Base-by-base conservation (phyloP, 2,113 vertebrate species). In the Prinia subflava region DNA sequence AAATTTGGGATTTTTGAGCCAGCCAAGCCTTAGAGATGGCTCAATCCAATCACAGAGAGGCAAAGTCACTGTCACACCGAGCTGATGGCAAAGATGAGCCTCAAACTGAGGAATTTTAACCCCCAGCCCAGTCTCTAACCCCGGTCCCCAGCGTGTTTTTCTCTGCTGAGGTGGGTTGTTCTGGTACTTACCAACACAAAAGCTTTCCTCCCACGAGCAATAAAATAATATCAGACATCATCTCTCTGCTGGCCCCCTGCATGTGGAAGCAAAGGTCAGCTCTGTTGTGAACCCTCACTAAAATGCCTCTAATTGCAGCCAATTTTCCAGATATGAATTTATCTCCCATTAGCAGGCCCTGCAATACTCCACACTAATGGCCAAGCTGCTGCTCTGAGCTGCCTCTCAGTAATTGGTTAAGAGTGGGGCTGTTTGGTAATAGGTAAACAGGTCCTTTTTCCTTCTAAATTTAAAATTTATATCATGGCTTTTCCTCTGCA, bases 301-400 rank as follows among this genome's bases (percentile, higher is more conserved):
- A 90, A 94, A 90, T 75, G 8, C 24, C 71, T 94, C 70, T 93
- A 82, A 68, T 91, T 89, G 89, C 71, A 63, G 74, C 80, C 68
- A 65, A 85, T 96, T 97, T 96, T 47, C 52, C 24, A 21, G 67
- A 37, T 24, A 13, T 65, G 53, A 56, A 62, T 90, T 96, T 90
- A 77, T 91, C 76, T 92, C 68, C 69, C 30, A 73, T 96, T 94
- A 94, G 57, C 44, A 82, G 71, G 39, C 85, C 79, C 78, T 52
- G 83, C 63, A 89, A 71, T 81, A 39, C 73, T 96, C 62, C 33
- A 35, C 83, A 49, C 13, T 92, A 93, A 89, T 68, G 76, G 83
- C 65, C 78, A 35, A 96, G 67, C 87, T 79, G 95, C 97, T 97
- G 96, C 96, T 97, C 95, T 65, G 91, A 93, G 94, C 87, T 96